Percentiles rank a stretch among this genome's conserved stretches.
Evolutionary conservation across 2,888 invertebrate species (phyloP).

Genomic region (Schrankia costaestrigalis): DNA sequence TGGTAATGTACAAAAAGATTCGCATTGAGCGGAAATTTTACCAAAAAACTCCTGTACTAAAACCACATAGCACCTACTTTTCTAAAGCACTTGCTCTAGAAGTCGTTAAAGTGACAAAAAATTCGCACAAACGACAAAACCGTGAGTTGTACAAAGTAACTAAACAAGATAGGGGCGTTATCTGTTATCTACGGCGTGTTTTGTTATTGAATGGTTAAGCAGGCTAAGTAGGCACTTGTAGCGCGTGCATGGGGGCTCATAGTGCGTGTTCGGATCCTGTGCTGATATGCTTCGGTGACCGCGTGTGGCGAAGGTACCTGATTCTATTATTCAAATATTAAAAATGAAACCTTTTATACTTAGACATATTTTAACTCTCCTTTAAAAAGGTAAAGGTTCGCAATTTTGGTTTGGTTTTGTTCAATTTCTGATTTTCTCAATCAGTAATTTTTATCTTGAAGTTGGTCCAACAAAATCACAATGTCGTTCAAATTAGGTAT

Average conservation of each 20-base stretch:
- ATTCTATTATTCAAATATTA: background rate
- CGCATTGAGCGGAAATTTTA: too few relatives aligned
- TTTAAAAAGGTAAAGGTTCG: too few relatives aligned
- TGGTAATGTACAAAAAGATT: too few relatives aligned
- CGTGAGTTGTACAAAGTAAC: slow-evolving; percentile 25
- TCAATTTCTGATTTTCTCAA: background rate
- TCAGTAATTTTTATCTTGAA: background rate
- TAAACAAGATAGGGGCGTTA: slow-evolving; percentile 64
- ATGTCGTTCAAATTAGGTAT: too few relatives aligned
- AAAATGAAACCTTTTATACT: background rate
- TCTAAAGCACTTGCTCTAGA: too few relatives aligned
- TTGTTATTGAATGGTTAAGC: slow-evolving; percentile 36
- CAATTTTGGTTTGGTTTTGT: too few relatives aligned
- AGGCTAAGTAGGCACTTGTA: slow-evolving; percentile 53
- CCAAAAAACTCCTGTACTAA: background rate
- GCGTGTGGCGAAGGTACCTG: background rate
- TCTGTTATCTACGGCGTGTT: slow-evolving; percentile 44
- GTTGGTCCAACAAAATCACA: too few relatives aligned
- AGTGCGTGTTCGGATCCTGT: slow-evolving; percentile 11
- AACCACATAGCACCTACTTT: background rate
- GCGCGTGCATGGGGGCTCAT: slow-evolving; percentile 54
- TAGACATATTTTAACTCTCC: background rate
- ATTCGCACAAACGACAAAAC: slow-evolving; percentile 17
- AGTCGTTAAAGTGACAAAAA: slow-evolving; percentile 2
- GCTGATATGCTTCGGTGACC: slow-evolving; percentile 19